Percentiles rank a stretch among this genome's conserved stretches.
Evolutionary conservation across 1,140 invertebrate species (phyloP).

Genomic region (Mycetomoellerius zeteki): DNA sequence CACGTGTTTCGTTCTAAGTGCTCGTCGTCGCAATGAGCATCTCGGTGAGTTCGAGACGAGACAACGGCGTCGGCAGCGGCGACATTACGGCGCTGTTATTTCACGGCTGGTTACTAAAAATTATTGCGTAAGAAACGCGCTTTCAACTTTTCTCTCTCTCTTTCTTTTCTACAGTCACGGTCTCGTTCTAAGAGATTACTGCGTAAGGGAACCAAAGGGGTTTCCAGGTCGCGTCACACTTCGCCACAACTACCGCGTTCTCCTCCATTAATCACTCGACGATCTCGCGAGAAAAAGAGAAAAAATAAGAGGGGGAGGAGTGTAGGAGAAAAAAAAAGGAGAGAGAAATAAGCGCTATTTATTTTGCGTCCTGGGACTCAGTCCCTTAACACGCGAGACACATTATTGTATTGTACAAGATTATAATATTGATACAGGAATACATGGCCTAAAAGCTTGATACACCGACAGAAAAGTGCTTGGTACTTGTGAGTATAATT

Average conservation of each 20-base stretch:
- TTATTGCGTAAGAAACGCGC: conserved; percentile 65
- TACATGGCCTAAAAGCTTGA: no score
- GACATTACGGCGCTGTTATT: conserved; percentile 46
- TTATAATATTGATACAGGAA: no score
- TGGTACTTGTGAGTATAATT: no score
- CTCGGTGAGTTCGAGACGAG: conserved; percentile 6
- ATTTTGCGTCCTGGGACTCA: background rate
- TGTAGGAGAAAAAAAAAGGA: no score
- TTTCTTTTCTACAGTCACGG: background rate
- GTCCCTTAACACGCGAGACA: no score
- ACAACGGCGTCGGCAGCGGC: background rate
- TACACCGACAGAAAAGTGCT: no score
- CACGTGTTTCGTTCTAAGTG: background rate
- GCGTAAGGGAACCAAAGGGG: conserved; percentile 28
- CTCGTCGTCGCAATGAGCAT: conserved; percentile 2
- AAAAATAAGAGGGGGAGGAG: background rate
- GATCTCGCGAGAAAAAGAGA: background rate
- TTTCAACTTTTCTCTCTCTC: conserved; percentile 67
- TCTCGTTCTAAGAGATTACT: conserved; percentile 50
- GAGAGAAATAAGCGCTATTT: background rate
- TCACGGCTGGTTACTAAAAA: conserved; percentile 68
- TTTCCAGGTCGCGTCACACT: conserved; percentile 66
- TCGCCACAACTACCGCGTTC: conserved; percentile 25
- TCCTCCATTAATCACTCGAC: background rate
- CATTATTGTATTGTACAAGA: no score